Percentiles rank a stretch among this genome's conserved stretches.
These are phyloP conservation scores for Drosophila antonietae DNA, from an alignment of 2,888 invertebrate genomes.

Conservation along the genomic window DNA sequence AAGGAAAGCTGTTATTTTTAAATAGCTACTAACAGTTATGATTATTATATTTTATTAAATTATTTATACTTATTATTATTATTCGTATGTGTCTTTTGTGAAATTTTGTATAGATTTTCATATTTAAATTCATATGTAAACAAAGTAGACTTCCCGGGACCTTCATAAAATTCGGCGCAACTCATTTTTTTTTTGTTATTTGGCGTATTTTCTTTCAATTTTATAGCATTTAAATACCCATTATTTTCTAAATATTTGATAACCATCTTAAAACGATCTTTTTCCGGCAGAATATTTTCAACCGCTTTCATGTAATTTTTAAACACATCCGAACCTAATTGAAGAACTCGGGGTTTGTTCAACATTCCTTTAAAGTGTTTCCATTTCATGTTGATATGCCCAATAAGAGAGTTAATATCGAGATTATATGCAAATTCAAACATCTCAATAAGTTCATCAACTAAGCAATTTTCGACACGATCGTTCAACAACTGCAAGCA, in stretches of 20 bases:
- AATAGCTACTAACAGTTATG: background rate
- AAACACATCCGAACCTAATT: slow-evolving; percentile 14
- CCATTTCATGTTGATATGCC: background rate
- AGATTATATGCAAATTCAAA: slow-evolving; percentile 5
- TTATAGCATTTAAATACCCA: slow-evolving; percentile 2
- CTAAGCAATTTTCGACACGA: background rate
- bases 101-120: background rate
- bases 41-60: too few species aligned
- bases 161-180: background rate
- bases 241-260: slow-evolving; percentile 10
- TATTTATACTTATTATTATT: too few species aligned
- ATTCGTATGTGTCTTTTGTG: too few species aligned
- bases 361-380: background rate
- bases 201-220: background rate
- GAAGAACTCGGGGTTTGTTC: background rate
- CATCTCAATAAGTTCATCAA: background rate
- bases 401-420: background rate
- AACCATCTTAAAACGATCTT: background rate
- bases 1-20: background rate
- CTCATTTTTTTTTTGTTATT: background rate
- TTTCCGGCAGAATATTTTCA: accelerated
- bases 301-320: background rate
- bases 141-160: background rate
- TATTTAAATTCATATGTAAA: background rate
- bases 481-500: background rate